Conservation (phyloP, 92 coral and sea anemone species). For the Actinernus sp. region DNA sequence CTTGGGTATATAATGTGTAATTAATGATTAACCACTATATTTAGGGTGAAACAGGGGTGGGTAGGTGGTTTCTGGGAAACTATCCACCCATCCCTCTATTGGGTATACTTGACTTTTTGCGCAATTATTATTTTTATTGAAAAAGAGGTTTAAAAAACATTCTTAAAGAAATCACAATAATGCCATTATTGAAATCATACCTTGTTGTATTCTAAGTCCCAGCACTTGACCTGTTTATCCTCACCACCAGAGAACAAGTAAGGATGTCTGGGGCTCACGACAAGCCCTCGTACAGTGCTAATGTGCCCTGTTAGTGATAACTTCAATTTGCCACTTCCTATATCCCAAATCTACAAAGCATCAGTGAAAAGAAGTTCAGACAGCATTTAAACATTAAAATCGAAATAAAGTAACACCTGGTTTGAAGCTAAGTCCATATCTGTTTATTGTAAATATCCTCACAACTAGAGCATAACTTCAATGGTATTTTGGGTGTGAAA, state of each 20-base stretch:
- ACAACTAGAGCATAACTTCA: neutral
- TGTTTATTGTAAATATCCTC: neutral
- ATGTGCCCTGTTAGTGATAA: constrained; percentile 97
- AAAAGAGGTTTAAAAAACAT: too few relatives aligned
- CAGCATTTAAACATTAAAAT: neutral
- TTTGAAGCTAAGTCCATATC: too few relatives aligned
- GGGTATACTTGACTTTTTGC: too few relatives aligned
- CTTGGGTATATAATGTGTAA: too few relatives aligned
- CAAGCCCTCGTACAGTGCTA: constrained; percentile 97
- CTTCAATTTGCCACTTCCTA: constrained; percentile 96
- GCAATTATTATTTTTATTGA: too few relatives aligned
- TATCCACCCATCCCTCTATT: too few relatives aligned
- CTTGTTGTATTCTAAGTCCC: constrained; percentile 99
- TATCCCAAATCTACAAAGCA: constrained; percentile 89
- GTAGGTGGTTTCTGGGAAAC: too few relatives aligned
- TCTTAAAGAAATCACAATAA: too few relatives aligned
- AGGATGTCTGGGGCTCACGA: constrained; percentile 96
- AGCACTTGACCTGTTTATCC: constrained; percentile 97
- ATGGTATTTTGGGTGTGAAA: too few relatives aligned
- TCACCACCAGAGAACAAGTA: constrained; percentile 98
- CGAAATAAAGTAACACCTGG: too few relatives aligned
- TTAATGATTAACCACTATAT: too few relatives aligned
- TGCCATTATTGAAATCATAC: constrained; percentile 18
- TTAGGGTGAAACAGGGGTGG: too few relatives aligned
- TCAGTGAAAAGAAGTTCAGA: neutral